Evolutionary conservation across 2,797 vertebrate genomes (phyloP), one percentile per base, ranked within the genome.

Genomic region (Lates japonicus): DNA sequence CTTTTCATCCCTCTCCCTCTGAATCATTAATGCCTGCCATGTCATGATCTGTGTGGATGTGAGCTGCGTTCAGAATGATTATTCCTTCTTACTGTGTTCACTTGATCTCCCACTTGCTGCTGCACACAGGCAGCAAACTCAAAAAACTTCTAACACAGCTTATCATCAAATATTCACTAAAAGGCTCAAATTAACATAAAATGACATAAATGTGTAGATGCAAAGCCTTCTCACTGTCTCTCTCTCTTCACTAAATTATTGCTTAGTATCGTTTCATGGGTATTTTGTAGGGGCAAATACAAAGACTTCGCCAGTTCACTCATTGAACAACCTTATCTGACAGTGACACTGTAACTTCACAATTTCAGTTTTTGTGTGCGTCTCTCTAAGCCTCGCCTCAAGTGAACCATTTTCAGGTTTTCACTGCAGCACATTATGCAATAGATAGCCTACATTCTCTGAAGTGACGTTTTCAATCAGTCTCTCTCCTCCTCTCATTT

Each of bases 21-120:
- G 88, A 93, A 92, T 92, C 89, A 90, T 94, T 93, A 90, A 91
- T 91, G 92, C 81, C 71, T 91, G 88, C 78, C 91, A 87, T 93
- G 93, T 92, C 91, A 93, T 93, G 90, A 93, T 93, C 89, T 74
- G 88, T 91, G 86, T 91, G 90, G 89, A 94, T 93, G 92, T 88
- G 92, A 93, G 89, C 85, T 69, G 89, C 58, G 77, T 90, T 94
- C 88, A 70, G 72, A 93, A 82, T 88, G 78, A 91, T 90, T 87
- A 90, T 92, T 90, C 85, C 84, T 74, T 87, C 92, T 88, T 65
- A 78, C 84, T 76, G 83, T 73, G 69, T 77, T 91, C 90, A 77
- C 90, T 93, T 93, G 91, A 93, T 92, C 92, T 92, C 85, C 89
- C 87, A 87, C 86, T 92, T 89, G 83, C 87, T 74, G 83, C 86